Conservation (phyloP, 2,888 invertebrate genomes). For the Seladonia tumulorum region DNA sequence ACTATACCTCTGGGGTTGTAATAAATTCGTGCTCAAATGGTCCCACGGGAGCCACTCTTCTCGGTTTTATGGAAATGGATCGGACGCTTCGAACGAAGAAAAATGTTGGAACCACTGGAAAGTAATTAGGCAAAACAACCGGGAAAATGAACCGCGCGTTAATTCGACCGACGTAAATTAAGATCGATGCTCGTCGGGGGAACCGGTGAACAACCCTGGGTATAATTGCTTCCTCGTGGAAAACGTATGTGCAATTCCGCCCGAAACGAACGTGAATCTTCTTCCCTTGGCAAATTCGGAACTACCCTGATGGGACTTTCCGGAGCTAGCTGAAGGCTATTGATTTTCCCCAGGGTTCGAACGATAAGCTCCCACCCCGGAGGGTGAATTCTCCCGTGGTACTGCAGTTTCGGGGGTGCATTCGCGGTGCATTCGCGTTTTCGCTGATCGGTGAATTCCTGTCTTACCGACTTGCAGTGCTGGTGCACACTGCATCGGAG, state of each 20-base stretch:
- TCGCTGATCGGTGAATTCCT: constrained; percentile 38
- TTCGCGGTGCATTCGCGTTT: not conserved
- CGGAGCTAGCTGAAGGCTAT: not conserved
- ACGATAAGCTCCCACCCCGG: constrained; percentile 20
- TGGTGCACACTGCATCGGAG: constrained; percentile 11
- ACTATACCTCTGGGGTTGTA: not conserved
- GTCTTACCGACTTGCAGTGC: constrained; percentile 56
- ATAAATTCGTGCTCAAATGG: not conserved
- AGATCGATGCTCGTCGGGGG: constrained; percentile 17
- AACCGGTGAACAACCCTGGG: not conserved
- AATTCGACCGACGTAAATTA: constrained; percentile 17
- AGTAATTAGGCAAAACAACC: constrained; percentile 38
- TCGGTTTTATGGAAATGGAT: not conserved
- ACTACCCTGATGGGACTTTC: not conserved
- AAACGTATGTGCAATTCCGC: constrained; percentile 8
- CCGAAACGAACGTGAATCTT: not conserved
- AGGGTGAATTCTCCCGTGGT: constrained; percentile 34
- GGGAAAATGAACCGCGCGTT: not conserved
- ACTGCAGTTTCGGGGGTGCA: constrained; percentile 54
- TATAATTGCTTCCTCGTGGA: not conserved
- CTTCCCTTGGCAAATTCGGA: not conserved
- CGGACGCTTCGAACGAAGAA: not conserved
- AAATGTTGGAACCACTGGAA: constrained; percentile 20
- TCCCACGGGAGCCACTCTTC: not conserved
- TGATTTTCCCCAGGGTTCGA: constrained; percentile 21